A percentile compares a stretch with the other conserved stretches of the same genome.
Evolutionary conservation across 2,888 invertebrate species (phyloP).

Genomic region (Perdita meconis): DNA sequence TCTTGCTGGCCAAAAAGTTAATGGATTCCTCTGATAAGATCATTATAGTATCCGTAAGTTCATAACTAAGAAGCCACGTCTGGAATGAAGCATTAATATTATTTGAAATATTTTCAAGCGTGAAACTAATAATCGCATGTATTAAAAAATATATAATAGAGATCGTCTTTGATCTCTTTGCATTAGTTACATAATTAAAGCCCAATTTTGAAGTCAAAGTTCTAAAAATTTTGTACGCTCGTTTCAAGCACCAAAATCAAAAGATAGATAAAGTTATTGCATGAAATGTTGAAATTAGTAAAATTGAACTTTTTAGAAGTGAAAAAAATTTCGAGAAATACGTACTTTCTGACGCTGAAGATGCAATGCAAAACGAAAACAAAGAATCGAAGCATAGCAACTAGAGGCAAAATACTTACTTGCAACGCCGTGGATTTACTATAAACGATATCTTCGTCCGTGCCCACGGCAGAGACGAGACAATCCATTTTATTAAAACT

Average conservation of each 20-base stretch:
- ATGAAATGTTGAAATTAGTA: not conserved
- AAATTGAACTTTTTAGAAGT: not conserved
- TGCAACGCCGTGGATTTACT: constrained; percentile 98
- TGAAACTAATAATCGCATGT: no score
- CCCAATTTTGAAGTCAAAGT: not conserved
- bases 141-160: no score
- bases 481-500: constrained; percentile 94
- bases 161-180: not conserved
- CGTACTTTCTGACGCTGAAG: constrained; percentile 43
- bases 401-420: constrained; percentile 84
- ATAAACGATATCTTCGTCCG: constrained; percentile 97
- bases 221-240: not conserved
- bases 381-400: not conserved
- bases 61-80: constrained; percentile 99
- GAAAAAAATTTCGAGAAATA: constrained; percentile 9
- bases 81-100: constrained; percentile 81
- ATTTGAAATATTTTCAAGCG: not conserved
- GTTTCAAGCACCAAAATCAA: not conserved
- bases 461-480: constrained; percentile 95
- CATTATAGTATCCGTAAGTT: constrained; percentile 97
- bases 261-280: not conserved
- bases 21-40: constrained; percentile 94
- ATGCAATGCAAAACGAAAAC: constrained; percentile 69
- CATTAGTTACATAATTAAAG: constrained; percentile 38
- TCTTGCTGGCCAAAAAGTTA: constrained; percentile 97